Evolutionary conservation across 2,888 invertebrate genomes (phyloP).

Genomic region (Ischnura elegans): DNA sequence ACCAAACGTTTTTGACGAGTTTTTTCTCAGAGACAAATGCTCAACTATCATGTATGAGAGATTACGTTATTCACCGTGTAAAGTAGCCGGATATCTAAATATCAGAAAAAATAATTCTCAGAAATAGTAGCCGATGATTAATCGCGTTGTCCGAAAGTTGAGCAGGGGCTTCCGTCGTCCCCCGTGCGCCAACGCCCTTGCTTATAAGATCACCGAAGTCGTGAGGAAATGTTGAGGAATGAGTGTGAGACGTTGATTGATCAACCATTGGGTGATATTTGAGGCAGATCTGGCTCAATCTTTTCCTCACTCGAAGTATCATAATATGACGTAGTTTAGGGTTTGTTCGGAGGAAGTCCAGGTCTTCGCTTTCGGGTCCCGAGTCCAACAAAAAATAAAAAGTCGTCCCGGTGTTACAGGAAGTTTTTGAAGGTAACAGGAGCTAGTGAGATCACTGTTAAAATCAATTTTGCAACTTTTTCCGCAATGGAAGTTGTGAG

Average conservation of each 20-base stretch:
- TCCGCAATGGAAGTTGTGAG: not conserved
- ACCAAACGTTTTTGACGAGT: too few relatives aligned
- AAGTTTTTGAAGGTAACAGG: not conserved
- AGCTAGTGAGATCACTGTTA: not conserved
- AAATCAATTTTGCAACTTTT: not conserved
- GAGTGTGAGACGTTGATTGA: not conserved
- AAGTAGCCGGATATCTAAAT: too few relatives aligned
- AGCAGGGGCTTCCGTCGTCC: not conserved
- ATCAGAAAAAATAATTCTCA: too few relatives aligned
- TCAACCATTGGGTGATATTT: not conserved
- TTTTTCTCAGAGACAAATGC: too few relatives aligned
- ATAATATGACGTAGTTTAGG: not conserved
- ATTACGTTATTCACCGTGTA: too few relatives aligned
- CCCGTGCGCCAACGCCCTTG: not conserved
- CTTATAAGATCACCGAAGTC: not conserved
- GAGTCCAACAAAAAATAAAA: not conserved
- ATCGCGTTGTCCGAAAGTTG: not conserved
- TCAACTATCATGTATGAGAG: too few relatives aligned
- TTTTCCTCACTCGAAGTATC: not conserved
- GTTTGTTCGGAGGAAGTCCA: not conserved
- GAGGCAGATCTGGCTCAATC: not conserved
- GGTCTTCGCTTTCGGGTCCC: not conserved
- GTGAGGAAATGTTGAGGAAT: not conserved
- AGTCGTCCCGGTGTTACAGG: not conserved
- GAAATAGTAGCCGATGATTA: not conserved